phyloP scores from a whole-genome alignment of 2,797 vertebrate genomes.

The Anolis apletophallus region DNA sequence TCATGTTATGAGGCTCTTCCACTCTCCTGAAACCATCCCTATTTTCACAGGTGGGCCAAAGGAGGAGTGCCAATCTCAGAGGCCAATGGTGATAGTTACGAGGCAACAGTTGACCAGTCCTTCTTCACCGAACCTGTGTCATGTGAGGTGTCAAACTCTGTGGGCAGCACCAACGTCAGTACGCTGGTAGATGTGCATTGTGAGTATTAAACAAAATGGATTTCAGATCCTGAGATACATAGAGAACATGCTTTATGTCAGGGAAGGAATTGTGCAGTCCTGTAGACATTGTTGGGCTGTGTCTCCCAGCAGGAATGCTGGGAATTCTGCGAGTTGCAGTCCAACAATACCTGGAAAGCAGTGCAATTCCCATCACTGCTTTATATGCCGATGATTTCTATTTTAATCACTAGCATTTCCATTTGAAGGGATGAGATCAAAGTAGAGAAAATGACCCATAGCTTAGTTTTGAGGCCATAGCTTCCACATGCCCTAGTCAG shows the following conservation, averaged over 20 bases:
- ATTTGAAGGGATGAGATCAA: neutral
- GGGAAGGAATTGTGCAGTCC: too few relatives aligned
- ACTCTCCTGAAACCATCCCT: neutral
- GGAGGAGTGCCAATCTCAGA: conserved; percentile 88
- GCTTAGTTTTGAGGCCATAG: too few relatives aligned
- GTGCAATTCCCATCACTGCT: too few relatives aligned
- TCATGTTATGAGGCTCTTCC: too few relatives aligned
- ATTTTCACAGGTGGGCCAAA: conserved; percentile 87
- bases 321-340: too few relatives aligned
- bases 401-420: too few relatives aligned
- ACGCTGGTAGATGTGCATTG: conserved; percentile 91
- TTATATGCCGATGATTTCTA: neutral
- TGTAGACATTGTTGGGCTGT: too few relatives aligned
- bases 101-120: conserved; percentile 88
- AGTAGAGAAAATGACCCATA: neutral
- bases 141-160: conserved; percentile 91
- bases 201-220: conserved; percentile 74
- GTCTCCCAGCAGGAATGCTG: too few relatives aligned
- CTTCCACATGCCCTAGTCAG: too few relatives aligned
- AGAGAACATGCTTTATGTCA: neutral
- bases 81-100: conserved; percentile 87
- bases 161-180: conserved; percentile 92
- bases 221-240: neutral
- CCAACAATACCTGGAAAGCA: too few relatives aligned
- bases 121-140: conserved; percentile 92